Base-by-base conservation (phyloP, 2,888 invertebrate species). In the Hetaerina titia region DNA sequence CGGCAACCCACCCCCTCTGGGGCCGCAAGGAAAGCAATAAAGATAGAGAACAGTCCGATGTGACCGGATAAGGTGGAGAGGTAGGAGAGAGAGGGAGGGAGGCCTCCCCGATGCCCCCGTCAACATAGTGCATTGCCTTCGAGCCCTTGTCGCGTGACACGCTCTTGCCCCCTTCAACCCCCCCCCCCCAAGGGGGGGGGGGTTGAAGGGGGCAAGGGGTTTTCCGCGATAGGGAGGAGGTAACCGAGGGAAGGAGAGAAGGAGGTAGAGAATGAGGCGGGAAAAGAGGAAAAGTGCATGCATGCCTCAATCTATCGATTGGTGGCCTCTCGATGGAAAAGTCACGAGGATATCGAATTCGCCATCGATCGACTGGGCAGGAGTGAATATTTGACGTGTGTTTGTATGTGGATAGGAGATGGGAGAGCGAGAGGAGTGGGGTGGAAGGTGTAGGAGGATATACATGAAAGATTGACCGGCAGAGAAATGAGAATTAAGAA, bases 221-320 rank as follows among this genome's bases (percentile, higher is more conserved):
- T 1, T 1, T 45, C 45, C 2, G 45, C 45, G 45, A 45, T 45
- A 45, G 45, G 45, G 45, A 45, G 45, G 45, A 45, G n/a, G n/a
- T n/a, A n/a, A n/a, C n/a, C n/a, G n/a, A n/a, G n/a, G n/a, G n/a
- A n/a, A n/a, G n/a, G n/a, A n/a, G n/a, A n/a, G n/a, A n/a, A n/a
- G 45, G 45, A 45, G 45, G 45, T 45, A 2, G 45, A 45, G 45
- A 45, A 45, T 45, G 45, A 45, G 81, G 31, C 2, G 74, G 8
- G 81, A 31, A 22, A 9, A 13, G 22, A n/a, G 69, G 69, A 69
- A 69, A 69, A 31, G 81, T 81, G 81, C 81, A 81, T 81, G 81
- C 81, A 81, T 81, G 81, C 81, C 81, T 81, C 81, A 81, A 81
- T 15, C 81, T 81, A 81, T 81, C 81, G 81, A 81, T 81, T 81